phyloP scores from a whole-genome alignment of 2,797 vertebrate genomes.

The Holocentrus rufus region DNA sequence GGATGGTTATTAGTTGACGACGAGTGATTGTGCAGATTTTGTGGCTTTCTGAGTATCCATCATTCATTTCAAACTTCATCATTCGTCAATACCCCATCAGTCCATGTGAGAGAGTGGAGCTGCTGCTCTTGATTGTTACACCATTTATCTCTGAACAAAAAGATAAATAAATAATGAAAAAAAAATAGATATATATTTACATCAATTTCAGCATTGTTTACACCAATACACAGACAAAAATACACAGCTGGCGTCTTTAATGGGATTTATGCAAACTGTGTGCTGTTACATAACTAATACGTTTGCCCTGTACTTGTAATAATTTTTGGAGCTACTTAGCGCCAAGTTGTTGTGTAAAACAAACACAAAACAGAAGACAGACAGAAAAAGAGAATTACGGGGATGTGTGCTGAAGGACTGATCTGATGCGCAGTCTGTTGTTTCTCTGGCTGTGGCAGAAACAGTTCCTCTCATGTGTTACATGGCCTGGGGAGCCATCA shows the following conservation, averaged over 20 bases:
- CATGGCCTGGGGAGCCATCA: conserved; percentile 39
- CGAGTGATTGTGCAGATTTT: conserved; percentile 66
- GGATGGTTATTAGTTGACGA: conserved; percentile 54
- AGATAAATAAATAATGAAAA: neutral
- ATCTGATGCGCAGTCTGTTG: conserved; percentile 24
- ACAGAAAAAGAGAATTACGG: neutral
- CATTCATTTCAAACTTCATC: conserved; percentile 67
- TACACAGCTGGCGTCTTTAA: too few relatives aligned
- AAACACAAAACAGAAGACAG: conserved; percentile 8
- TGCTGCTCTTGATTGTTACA: conserved; percentile 59
- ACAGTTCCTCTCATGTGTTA: conserved; percentile 28
- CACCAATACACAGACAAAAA: too few relatives aligned
- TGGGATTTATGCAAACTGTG: too few relatives aligned
- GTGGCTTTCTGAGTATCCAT: conserved; percentile 60
- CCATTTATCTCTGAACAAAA: conserved; percentile 43
- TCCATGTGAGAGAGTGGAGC: conserved; percentile 54
- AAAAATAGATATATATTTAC: conserved; percentile 26
- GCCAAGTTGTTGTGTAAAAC: neutral
- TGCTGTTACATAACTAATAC: too few relatives aligned
- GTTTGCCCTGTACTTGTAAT: too few relatives aligned
- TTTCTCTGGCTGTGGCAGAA: neutral
- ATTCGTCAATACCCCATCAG: conserved; percentile 75
- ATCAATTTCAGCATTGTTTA: too few relatives aligned
- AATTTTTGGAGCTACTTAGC: too few relatives aligned
- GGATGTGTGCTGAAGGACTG: neutral